A percentile compares a stretch with the other conserved stretches of the same genome.
Evolutionary conservation across 2,797 vertebrate species (phyloP).

Genomic region (Anguilla megastoma): DNA sequence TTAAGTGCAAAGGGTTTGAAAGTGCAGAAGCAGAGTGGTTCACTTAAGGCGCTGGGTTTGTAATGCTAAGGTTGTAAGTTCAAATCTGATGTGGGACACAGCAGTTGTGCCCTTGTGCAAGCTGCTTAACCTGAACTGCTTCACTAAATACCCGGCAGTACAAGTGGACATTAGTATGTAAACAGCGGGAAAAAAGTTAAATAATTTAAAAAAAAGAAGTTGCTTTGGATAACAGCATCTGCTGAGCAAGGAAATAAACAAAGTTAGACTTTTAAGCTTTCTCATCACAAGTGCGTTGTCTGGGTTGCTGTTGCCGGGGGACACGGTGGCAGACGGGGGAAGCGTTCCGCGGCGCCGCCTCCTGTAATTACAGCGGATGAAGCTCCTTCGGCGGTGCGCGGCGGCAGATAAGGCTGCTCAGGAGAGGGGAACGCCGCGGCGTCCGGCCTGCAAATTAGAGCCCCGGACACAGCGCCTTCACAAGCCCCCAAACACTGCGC

Average conservation of each 20-base stretch:
- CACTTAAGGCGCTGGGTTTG: neutral
- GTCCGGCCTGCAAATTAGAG: neutral
- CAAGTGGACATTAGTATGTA: neutral
- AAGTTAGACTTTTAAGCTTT: constrained; percentile 1
- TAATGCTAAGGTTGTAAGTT: neutral
- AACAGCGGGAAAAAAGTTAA: too few relatives aligned
- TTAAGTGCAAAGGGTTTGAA: neutral
- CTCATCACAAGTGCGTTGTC: neutral
- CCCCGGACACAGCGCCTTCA: neutral
- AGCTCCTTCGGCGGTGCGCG: neutral
- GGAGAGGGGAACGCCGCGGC: neutral
- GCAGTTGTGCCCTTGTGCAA: neutral
- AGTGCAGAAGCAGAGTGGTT: neutral
- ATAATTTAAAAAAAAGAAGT: neutral
- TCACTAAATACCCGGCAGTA: neutral
- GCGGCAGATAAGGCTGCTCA: neutral
- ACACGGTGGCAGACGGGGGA: neutral
- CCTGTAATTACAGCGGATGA: neutral
- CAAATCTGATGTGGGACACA: neutral
- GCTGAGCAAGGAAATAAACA: neutral
- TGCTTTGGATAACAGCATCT: neutral
- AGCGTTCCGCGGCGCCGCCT: neutral
- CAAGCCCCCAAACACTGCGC: neutral
- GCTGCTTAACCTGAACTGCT: neutral
- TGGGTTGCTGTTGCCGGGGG: neutral